Conservation (phyloP, 2,113 vertebrate species). For the Burhinus bistriatus region DNA sequence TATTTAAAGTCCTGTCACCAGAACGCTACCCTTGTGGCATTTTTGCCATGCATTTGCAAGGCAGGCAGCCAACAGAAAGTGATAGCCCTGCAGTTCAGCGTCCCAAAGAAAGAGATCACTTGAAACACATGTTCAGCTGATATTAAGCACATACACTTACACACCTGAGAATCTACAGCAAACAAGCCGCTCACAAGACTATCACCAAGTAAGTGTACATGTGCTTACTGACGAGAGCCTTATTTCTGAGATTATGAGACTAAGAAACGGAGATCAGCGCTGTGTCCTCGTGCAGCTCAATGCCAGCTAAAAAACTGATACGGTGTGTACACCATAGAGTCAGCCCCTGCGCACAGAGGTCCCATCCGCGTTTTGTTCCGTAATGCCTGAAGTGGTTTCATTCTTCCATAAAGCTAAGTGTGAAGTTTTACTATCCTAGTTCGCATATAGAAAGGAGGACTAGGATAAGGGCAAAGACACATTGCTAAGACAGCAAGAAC, state of each 20-base stretch:
- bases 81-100: background rate
- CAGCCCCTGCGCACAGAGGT: background rate
- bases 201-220: accelerated
- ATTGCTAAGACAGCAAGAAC: background rate
- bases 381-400: background rate
- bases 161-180: background rate
- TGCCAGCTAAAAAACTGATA: background rate
- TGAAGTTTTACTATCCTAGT: background rate
- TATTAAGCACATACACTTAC: background rate
- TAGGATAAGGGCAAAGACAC: background rate
- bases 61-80: background rate
- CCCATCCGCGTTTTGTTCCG: background rate
- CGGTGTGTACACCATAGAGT: accelerated
- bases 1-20: background rate
- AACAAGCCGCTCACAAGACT: background rate
- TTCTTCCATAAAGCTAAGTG: background rate
- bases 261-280: background rate
- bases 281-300: background rate
- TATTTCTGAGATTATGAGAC: background rate
- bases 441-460: background rate
- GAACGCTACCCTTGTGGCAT: background rate
- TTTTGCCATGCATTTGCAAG: background rate
- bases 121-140: background rate
- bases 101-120: background rate
- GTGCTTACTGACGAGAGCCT: background rate